Evolutionary conservation across 2,797 vertebrate species (phyloP).

Genomic region (Pipistrellus pipistrellus): DNA sequence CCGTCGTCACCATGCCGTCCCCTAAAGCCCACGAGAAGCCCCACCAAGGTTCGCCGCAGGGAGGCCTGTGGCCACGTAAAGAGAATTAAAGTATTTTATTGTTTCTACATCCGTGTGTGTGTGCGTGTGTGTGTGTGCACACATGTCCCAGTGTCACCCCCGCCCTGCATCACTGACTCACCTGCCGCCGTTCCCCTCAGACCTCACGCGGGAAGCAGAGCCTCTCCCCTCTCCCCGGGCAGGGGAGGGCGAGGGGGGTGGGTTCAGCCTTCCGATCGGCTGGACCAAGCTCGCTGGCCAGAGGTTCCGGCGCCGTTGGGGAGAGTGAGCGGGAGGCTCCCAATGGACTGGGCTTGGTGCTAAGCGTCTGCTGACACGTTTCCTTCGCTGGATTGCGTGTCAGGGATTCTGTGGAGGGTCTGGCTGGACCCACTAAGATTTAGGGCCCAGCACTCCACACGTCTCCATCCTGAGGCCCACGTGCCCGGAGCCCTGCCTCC

Average conservation of each 20-base stretch:
- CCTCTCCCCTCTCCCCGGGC: neutral
- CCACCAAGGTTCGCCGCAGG: neutral
- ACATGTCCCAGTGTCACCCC: neutral
- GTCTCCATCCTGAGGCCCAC: rapidly evolving
- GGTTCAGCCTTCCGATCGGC: no score
- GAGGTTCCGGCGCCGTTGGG: neutral
- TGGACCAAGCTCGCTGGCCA: no score
- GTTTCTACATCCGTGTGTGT: slow-evolving; percentile 28
- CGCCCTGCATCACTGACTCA: neutral
- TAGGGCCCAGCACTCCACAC: neutral
- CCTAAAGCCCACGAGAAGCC: neutral
- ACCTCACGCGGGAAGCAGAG: neutral
- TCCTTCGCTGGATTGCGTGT: neutral
- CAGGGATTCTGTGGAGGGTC: neutral
- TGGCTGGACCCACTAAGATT: neutral
- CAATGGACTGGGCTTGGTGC: neutral
- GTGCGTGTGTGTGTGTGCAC: neutral
- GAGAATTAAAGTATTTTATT: slow-evolving; percentile 78
- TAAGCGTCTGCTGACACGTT: slow-evolving; percentile 14
- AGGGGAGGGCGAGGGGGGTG: rapidly evolving
- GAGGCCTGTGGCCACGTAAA: slow-evolving; percentile 50
- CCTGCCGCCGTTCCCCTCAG: neutral
- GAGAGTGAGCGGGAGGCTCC: neutral
- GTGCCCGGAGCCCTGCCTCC: neutral
- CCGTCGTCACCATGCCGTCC: no score